A percentile compares a stretch with the other conserved stretches of the same genome.
Conservation (phyloP, 2,888 invertebrate genomes). For the Spilosoma lubricipeda region DNA sequence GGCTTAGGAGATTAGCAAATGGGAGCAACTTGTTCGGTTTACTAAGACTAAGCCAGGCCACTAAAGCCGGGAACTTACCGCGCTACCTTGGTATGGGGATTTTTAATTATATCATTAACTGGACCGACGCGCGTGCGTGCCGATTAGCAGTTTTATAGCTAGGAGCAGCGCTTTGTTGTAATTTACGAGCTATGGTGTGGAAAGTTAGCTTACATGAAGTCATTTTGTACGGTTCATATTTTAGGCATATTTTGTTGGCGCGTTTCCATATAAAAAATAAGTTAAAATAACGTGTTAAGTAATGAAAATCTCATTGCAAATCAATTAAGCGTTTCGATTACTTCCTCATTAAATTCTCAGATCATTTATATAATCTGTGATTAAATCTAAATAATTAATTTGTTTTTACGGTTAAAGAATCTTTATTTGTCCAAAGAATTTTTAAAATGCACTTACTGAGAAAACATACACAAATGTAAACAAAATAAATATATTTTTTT, state of each 20-base stretch:
- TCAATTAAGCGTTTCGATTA: neutral
- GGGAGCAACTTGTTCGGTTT: constrained; percentile 78
- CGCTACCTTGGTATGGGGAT: constrained; percentile 64
- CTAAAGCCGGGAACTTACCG: constrained; percentile 69
- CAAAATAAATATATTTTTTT: too few relatives aligned
- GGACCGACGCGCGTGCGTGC: constrained; percentile 74
- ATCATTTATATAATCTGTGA: too few relatives aligned
- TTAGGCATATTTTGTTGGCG: constrained; percentile 27
- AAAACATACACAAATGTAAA: too few relatives aligned
- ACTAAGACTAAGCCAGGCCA: constrained; percentile 74
- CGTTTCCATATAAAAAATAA: neutral
- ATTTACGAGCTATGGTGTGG: constrained; percentile 70
- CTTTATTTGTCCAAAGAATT: too few relatives aligned
- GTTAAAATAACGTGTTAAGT: neutral
- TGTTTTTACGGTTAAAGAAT: neutral
- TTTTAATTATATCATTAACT: constrained; percentile 73
- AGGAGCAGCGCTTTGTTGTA: constrained; percentile 70
- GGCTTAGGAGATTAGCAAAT: constrained; percentile 82
- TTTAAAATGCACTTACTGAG: too few relatives aligned
- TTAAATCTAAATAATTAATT: neutral
- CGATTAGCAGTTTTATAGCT: constrained; percentile 77
- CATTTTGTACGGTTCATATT: constrained; percentile 51
- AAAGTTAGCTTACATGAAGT: constrained; percentile 56
- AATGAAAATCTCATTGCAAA: neutral
- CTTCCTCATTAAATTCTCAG: too few relatives aligned